Evolutionary conservation across 2,797 vertebrate genomes (phyloP), one percentile per base, ranked within the genome.

Genomic region (Geotrypetes seraphini): DNA sequence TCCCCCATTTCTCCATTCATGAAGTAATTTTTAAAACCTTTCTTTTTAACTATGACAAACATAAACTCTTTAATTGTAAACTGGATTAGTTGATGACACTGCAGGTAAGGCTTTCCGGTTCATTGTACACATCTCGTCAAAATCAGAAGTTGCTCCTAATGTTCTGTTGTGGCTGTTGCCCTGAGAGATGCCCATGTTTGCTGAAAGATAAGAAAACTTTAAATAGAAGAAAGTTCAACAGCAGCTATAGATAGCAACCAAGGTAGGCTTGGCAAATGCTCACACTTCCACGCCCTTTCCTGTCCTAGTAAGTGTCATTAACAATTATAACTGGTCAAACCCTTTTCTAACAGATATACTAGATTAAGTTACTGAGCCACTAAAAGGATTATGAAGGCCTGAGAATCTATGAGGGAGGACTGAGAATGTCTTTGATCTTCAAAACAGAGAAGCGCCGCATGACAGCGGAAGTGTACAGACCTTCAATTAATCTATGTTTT

Each of bases 151-250:
- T 15, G 25, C 12, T 61, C 47, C 42, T 23, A 22, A 39, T 41
- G 30, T 17, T 2, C 36, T 58, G 51, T 51, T 74, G 36, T 51
- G 8, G 29, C 10, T 53, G 50, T 67, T 71, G 55, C 56, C 45
- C 52, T 4, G 14, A 55, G 60, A 67, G 59, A 50, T 33, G 17
- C 17, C n/a, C 53, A 69, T 54, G 56, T 67, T 63, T 60, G 38
- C 26, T 32, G 3, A 23, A 36, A 39, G 49, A 65, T 79, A 78
- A 71, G 54, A 74, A 45, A 63, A 74, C 61, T 57, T 42, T 50
- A 46, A 56, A 57, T 39, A 63, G 71, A 75, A 58, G 58, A 69
- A 79, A 78, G 73, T 77, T 64, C 60, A 71, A 57, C 36, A 3
- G 27, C 19, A 12, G 41, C 67, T 78, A 78, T 65, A 80, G 77